Conservation (phyloP, 2,113 vertebrate species). For the Xiphophorus hellerii region DNA sequence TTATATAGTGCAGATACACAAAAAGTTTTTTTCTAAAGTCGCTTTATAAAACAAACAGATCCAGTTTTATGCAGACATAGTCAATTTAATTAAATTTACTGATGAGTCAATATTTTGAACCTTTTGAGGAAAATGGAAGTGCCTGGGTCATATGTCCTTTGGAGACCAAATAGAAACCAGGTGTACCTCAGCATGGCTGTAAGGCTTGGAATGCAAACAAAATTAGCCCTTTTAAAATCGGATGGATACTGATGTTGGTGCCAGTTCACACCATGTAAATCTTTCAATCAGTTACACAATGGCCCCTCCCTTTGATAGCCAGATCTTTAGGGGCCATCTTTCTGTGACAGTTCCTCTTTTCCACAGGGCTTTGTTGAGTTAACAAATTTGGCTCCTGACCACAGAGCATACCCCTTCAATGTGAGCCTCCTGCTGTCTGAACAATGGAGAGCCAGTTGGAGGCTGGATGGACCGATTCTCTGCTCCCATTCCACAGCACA, state of each 20-base stretch:
- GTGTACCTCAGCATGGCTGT: too few relatives aligned
- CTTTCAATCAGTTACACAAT: neutral
- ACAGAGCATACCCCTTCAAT: neutral
- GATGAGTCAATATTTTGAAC: too few relatives aligned
- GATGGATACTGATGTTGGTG: too few relatives aligned
- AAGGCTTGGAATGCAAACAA: too few relatives aligned
- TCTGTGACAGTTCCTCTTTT: neutral
- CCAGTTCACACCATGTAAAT: neutral
- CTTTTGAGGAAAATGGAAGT: too few relatives aligned
- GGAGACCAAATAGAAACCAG: too few relatives aligned
- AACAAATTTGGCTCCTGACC: neutral
- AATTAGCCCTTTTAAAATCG: neutral
- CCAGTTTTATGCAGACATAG: too few relatives aligned
- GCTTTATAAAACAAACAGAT: too few relatives aligned
- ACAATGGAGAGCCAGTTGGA: conserved; percentile 8
- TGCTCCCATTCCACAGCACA: conserved; percentile 34
- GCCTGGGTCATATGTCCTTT: too few relatives aligned
- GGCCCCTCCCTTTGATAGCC: neutral
- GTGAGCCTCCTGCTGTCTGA: conserved; percentile 31
- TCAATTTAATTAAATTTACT: too few relatives aligned
- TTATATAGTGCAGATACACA: too few relatives aligned
- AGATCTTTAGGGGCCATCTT: neutral
- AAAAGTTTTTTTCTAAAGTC: too few relatives aligned
- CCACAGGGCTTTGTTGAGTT: neutral
- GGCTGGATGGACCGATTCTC: conserved; percentile 17